These are phyloP conservation scores for Lathamus discolor DNA, from an alignment of 2,113 vertebrate genomes.

Conservation along the genomic window DNA sequence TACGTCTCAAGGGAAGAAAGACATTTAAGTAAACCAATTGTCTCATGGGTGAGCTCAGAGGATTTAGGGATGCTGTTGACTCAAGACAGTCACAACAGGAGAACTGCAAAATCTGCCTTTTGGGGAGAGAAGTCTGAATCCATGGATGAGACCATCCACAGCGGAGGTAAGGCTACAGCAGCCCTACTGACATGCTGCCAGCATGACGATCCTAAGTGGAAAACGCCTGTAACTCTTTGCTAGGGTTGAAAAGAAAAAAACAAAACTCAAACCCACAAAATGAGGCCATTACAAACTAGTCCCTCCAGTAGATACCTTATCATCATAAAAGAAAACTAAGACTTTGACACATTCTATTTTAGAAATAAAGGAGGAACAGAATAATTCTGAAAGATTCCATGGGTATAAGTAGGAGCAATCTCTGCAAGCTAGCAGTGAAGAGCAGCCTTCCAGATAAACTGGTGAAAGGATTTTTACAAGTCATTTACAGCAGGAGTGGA, in stretches of 20 bases:
- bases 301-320: neutral
- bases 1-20: neutral
- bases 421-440: neutral
- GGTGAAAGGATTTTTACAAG: neutral
- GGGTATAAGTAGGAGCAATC: neutral
- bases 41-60: neutral
- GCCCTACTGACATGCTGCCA: neutral
- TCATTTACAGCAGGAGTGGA: neutral
- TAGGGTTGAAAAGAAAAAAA: neutral
- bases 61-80: neutral
- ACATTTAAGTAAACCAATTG: neutral
- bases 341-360: neutral
- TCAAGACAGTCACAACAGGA: neutral
- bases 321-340: neutral
- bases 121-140: neutral
- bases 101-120: neutral
- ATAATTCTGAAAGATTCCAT: neutral
- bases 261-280: neutral
- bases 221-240: neutral
- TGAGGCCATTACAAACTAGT: neutral
- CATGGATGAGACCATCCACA: neutral
- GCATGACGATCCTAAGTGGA: neutral
- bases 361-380: neutral
- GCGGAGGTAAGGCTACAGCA: neutral
- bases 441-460: neutral